Evolutionary conservation across 1,140 invertebrate genomes (phyloP).

Genomic region (Neotoxoptera formosana): DNA sequence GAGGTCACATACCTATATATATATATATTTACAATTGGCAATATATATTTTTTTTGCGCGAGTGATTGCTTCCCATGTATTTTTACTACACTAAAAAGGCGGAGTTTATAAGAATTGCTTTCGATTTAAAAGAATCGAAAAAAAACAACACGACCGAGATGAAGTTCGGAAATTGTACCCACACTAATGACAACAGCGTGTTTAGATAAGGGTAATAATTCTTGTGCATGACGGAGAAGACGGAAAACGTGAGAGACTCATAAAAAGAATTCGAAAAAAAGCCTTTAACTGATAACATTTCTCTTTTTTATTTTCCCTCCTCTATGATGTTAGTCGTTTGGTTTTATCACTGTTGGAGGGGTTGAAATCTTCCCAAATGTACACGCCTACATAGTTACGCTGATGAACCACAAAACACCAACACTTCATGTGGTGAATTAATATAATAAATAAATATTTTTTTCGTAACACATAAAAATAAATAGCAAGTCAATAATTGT

Average conservation of each 20-base stretch:
- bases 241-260: slow-evolving; percentile 56
- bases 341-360: slow-evolving; percentile 48
- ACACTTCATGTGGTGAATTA: slow-evolving; percentile 27
- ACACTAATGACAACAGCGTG: slow-evolving; percentile 54
- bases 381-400: not conserved
- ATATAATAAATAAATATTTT: not conserved
- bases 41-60: not conserved
- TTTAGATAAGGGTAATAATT: slow-evolving; percentile 58
- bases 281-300: slow-evolving; percentile 52
- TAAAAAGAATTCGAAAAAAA: slow-evolving; percentile 49
- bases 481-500: not conserved
- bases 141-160: slow-evolving; percentile 41
- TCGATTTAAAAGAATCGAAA: slow-evolving; percentile 52
- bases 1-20: not conserved
- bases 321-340: slow-evolving; percentile 39
- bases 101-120: slow-evolving; percentile 42
- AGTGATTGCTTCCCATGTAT: not conserved
- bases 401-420: slow-evolving; percentile 42
- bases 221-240: slow-evolving; percentile 53
- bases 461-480: not conserved
- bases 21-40: not conserved
- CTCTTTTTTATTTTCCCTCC: slow-evolving; percentile 45
- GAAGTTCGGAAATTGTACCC: slow-evolving; percentile 56
- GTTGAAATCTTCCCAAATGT: not conserved
- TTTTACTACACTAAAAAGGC: slow-evolving; percentile 52